Conservation (phyloP, 2,888 invertebrate species). For the Phaonia tiefii region DNA sequence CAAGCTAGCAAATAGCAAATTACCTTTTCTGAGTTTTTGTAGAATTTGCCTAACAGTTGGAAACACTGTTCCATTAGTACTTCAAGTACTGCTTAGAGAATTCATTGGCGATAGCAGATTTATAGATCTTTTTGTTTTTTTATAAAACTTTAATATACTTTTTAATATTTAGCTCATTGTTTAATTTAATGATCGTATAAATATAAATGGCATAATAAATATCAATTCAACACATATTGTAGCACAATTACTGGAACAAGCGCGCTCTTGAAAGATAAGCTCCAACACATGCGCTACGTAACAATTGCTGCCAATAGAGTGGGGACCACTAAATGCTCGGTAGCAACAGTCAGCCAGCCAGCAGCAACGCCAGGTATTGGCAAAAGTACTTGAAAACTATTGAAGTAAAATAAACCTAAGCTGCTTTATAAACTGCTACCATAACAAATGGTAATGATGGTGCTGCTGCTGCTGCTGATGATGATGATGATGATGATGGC, state of each 20-base stretch:
- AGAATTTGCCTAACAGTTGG: too few species aligned
- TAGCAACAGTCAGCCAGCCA: slow-evolving; percentile 2
- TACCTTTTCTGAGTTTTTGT: too few species aligned
- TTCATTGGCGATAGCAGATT: too few species aligned
- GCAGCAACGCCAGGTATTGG: slow-evolving; percentile 35
- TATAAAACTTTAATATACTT: too few species aligned
- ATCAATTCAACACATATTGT: slow-evolving; percentile 35
- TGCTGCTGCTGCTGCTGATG: too few species aligned
- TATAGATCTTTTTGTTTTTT: too few species aligned
- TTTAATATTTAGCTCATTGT: neutral
- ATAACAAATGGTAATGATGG: slow-evolving; percentile 46
- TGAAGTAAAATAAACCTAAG: slow-evolving; percentile 1
- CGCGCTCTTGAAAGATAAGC: too few species aligned
- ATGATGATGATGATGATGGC: slow-evolving; percentile 16
- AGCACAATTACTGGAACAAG: neutral
- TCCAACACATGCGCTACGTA: too few species aligned
- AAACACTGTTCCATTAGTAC: too few species aligned
- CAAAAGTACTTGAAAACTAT: slow-evolving; percentile 17
- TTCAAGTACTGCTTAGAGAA: too few species aligned
- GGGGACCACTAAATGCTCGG: neutral
- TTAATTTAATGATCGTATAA: slow-evolving; percentile 52
- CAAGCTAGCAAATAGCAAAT: too few species aligned
- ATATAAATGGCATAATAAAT: slow-evolving; percentile 61
- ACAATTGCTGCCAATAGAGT: too few species aligned
- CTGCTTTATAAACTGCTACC: slow-evolving; percentile 30